phyloP scores from a whole-genome alignment of 2,888 invertebrate genomes.

The Eristalis arbustorum region DNA sequence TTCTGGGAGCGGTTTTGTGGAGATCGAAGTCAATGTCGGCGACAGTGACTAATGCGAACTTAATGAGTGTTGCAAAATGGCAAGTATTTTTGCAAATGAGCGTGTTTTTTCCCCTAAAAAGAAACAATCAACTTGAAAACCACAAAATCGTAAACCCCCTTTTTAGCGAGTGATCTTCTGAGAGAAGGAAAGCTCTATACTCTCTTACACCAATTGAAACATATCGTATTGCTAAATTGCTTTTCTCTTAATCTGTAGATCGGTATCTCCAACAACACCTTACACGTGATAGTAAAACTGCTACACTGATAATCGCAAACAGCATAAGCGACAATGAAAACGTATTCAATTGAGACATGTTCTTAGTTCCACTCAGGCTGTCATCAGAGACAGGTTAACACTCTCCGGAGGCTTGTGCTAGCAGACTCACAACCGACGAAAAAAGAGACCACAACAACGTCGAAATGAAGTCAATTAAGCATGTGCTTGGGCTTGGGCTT shows the following conservation, averaged over 20 bases:
- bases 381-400: constrained; percentile 20
- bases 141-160: no score
- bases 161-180: no score
- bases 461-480: constrained; percentile 23
- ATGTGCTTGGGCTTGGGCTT: constrained; percentile 11
- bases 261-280: neutral
- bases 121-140: no score
- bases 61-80: neutral
- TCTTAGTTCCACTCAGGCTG: constrained; percentile 32
- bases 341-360: neutral
- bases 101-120: no score
- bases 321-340: constrained; percentile 7
- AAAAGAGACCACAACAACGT: neutral
- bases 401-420: neutral
- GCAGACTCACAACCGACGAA: neutral
- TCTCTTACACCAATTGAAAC: no score
- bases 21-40: neutral
- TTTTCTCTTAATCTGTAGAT: neutral
- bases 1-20: neutral
- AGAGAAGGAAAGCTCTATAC: no score
- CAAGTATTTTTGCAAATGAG: no score
- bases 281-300: neutral
- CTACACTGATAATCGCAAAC: neutral
- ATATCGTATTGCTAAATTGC: neutral
- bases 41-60: neutral